Percentiles rank a stretch among this genome's conserved stretches.
Evolutionary conservation across 2,113 vertebrate species (phyloP).

Genomic region (Rhineura floridana): DNA sequence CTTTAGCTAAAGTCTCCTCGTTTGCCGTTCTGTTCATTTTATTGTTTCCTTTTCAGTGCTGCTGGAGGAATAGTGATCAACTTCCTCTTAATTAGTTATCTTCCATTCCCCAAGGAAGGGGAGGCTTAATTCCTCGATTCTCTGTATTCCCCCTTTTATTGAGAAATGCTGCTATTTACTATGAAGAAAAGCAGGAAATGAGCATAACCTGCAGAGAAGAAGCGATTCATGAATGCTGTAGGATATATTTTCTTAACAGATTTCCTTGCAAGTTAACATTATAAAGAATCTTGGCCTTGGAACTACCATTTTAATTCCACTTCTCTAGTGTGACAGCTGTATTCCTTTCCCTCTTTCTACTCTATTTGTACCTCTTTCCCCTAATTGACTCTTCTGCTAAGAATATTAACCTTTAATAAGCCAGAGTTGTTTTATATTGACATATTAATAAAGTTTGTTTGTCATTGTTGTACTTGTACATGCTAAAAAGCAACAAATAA

Average conservation of each 20-base stretch:
- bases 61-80: not conserved
- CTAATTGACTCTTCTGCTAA: not conserved
- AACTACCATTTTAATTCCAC: not conserved
- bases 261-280: not conserved
- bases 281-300: not conserved
- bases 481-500: not conserved
- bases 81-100: not conserved
- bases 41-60: not conserved
- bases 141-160: not conserved
- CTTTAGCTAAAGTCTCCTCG: not conserved
- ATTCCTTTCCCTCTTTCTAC: not conserved
- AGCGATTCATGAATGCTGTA: not conserved
- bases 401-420: not conserved
- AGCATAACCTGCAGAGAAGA: not conserved
- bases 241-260: not conserved
- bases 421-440: not conserved
- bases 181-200: not conserved
- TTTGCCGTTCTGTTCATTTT: not conserved
- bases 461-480: not conserved
- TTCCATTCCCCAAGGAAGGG: not conserved
- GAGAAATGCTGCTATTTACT: not conserved
- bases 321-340: not conserved
- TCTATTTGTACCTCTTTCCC: not conserved
- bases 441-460: not conserved
- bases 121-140: not conserved